phyloP scores from a whole-genome alignment of 2,888 invertebrate genomes.

The Thera obeliscata region DNA sequence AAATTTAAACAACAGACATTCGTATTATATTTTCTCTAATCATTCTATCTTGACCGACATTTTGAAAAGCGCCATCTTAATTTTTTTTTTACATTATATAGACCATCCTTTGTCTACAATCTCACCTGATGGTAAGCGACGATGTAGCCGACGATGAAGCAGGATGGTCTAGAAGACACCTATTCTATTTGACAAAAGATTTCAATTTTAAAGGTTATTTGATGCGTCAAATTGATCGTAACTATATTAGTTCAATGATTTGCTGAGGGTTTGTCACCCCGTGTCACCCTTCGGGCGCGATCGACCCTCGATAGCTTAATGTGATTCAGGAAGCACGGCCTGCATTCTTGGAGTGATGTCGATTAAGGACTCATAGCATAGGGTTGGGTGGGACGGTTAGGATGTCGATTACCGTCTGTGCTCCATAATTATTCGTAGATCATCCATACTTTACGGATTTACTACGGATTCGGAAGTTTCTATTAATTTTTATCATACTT shows the following conservation, averaged over 20 bases:
- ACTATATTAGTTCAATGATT: slow-evolving; percentile 21
- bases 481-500: too few relatives aligned
- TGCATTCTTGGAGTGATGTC: slow-evolving; percentile 50
- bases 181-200: slow-evolving; percentile 2
- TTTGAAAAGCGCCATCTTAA: slow-evolving; percentile 14
- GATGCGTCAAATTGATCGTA: slow-evolving; percentile 22
- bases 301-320: slow-evolving; percentile 64
- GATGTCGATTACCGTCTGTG: not conserved
- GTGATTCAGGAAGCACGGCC: slow-evolving; percentile 55
- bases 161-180: too few relatives aligned
- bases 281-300: slow-evolving; percentile 34
- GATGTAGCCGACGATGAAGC: too few relatives aligned
- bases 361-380: slow-evolving; percentile 42
- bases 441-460: too few relatives aligned
- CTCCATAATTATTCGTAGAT: too few relatives aligned
- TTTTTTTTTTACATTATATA: too few relatives aligned
- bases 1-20: too few relatives aligned
- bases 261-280: slow-evolving; percentile 16
- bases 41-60: not conserved
- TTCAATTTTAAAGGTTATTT: slow-evolving; percentile 11
- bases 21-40: too few relatives aligned
- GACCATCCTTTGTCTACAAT: too few relatives aligned
- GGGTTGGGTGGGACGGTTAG: slow-evolving; percentile 24
- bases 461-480: too few relatives aligned
- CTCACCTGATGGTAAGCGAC: too few relatives aligned